phyloP scores from a whole-genome alignment of 2,113 vertebrate genomes.

The Bos javanicus region DNA sequence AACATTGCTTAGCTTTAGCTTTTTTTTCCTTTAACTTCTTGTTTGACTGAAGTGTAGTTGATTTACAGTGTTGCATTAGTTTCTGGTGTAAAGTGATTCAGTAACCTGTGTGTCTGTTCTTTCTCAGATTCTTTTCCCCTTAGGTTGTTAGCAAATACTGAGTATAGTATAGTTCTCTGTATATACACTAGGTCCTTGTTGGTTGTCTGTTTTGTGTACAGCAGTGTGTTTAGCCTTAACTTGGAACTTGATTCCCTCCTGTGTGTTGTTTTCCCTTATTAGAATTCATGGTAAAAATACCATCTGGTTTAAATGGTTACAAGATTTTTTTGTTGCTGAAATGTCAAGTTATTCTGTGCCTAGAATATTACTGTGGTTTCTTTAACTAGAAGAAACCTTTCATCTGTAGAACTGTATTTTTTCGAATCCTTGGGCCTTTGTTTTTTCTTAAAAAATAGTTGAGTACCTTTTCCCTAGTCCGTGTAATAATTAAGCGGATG shows the following conservation, averaged over 20 bases:
- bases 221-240: not conserved
- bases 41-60: not conserved
- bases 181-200: not conserved
- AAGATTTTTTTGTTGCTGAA: not conserved
- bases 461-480: not conserved
- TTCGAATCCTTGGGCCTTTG: not conserved
- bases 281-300: not conserved
- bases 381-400: not conserved
- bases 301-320: not conserved
- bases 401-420: not conserved
- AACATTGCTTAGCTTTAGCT: not conserved
- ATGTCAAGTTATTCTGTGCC: not conserved
- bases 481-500: not conserved
- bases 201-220: not conserved
- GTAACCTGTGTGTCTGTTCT: not conserved
- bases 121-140: not conserved
- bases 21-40: not conserved
- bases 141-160: not conserved
- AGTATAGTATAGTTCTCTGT: not conserved
- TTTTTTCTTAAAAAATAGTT: not conserved
- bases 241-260: not conserved
- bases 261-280: not conserved
- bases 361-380: not conserved
- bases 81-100: not conserved
- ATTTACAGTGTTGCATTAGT: not conserved